These are phyloP conservation scores for Lamellibrachia columna DNA, from an alignment of 2,888 invertebrate genomes.

Conservation along the genomic window DNA sequence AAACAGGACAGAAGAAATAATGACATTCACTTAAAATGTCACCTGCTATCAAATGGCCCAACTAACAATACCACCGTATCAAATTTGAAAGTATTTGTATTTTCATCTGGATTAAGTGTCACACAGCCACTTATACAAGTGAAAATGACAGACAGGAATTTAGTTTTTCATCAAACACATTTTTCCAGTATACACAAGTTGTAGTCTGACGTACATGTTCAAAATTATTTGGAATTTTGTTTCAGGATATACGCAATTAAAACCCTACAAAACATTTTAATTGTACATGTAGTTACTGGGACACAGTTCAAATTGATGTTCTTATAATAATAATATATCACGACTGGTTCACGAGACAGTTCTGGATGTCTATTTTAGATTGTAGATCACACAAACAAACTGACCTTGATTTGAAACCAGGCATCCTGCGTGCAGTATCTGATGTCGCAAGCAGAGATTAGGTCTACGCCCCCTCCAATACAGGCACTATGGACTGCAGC, in stretches of 20 bases:
- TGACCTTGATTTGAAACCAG: constrained; percentile 85
- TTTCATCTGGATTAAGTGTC: not conserved
- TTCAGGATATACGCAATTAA: not conserved
- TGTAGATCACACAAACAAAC: not conserved
- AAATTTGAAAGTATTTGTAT: no score
- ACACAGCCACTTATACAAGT: not conserved
- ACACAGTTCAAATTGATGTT: not conserved
- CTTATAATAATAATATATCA: constrained; percentile 21
- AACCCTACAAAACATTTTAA: not conserved
- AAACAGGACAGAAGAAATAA: no score
- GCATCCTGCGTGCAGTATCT: constrained; percentile 90
- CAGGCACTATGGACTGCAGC: constrained; percentile 87
- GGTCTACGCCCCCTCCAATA: constrained; percentile 89
- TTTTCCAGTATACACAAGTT: not conserved
- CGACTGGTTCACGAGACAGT: not conserved
- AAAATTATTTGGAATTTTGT: not conserved
- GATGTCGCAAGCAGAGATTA: constrained; percentile 90
- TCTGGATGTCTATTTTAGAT: not conserved
- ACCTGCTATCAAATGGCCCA: no score
- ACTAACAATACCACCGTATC: no score
- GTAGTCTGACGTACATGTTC: not conserved
- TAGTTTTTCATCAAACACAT: not conserved
- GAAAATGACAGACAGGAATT: not conserved
- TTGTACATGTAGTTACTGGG: not conserved
- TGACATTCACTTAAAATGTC: no score